A percentile compares a stretch with the other conserved stretches of the same genome.
phyloP scores from a whole-genome alignment of 2,113 vertebrate genomes.

The Saiga tatarica region DNA sequence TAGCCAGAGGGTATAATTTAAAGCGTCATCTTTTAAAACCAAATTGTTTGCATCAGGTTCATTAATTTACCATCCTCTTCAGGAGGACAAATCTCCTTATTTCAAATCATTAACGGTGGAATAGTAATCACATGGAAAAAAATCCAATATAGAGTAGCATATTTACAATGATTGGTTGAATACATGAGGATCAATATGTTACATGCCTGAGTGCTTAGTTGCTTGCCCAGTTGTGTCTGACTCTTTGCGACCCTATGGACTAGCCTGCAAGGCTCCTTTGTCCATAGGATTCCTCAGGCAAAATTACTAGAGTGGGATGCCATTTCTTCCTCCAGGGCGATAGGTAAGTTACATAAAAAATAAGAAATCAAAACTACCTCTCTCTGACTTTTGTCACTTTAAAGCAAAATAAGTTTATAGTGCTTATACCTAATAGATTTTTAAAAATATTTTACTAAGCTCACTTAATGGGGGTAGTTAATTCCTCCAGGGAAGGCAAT shows the following conservation, averaged over 20 bases:
- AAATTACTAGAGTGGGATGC: not conserved
- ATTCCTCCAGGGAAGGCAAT: too few species aligned
- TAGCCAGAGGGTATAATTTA: conserved; percentile 60
- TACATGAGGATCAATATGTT: not conserved
- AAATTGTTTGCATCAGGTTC: conserved; percentile 45
- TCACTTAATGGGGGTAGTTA: not conserved
- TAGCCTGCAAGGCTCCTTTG: not conserved
- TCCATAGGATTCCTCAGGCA: not conserved
- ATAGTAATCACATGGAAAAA: not conserved
- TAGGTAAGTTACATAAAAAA: not conserved
- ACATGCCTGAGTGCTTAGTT: not conserved
- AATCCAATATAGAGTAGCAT: not conserved
- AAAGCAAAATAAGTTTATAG: not conserved
- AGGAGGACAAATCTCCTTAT: not conserved
- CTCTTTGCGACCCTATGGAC: not conserved
- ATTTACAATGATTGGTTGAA: not conserved
- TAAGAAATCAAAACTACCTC: not conserved
- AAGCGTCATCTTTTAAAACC: conserved; percentile 51
- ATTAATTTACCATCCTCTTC: conserved; percentile 56
- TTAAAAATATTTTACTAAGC: conserved; percentile 2
- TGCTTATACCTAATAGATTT: not conserved
- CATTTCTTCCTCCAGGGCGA: not conserved
- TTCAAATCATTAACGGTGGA: conserved; percentile 45
- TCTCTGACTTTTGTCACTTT: not conserved
- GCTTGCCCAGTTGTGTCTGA: not conserved